Evolutionary conservation across 2,797 vertebrate genomes (phyloP), one percentile per base, ranked within the genome.

Genomic region (Emydoidea blandingii): DNA sequence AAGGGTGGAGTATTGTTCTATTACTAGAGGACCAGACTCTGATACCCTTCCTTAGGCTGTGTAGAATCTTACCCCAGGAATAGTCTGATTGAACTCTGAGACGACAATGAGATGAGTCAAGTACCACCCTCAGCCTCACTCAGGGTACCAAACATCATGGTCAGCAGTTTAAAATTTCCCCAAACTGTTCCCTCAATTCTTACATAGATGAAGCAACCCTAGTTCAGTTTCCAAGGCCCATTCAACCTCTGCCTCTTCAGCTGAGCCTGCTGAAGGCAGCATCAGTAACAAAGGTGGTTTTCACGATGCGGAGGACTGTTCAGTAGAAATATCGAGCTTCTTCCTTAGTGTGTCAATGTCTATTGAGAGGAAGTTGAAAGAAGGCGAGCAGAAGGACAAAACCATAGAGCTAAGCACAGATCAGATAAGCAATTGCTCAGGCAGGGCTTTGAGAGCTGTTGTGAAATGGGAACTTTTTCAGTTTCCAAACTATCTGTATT

Each of bases 341-440:
- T 19, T 31, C n/a, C 34, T 57, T 34, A 1, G 6, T 2, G 0
- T 6, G 5, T n/a, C 79, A 83, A 83, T 11, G 31, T 41, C 76
- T 57, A 25, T 7, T 18, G 84, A 50, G 37, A 89, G n/a, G 29
- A 86, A 94, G n/a, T 1, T 34, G 54, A 54, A 57, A 1, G 6
- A 37, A 47, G 1, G 1, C 74, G 57, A 80, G 68, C 49, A 85
- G 52, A n/a, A 86, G 50, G 83, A 15, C 82, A 92, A 92, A 23
- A 1, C 79, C 87, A 84, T 72, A 79, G 65, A 79, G 85, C 49
- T 14, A 56, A 88, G 15, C 79, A 21, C 1, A 0, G 74, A 57
- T 12, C 74, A 80, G 72, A 81, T n/a, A 57, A 91, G 74, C 44
- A 25, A 44, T 12, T 23, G 8, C 29, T 56, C 31, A 14, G 80